phyloP scores from a whole-genome alignment of 2,888 invertebrate species.

The Drosophila phalerata region DNA sequence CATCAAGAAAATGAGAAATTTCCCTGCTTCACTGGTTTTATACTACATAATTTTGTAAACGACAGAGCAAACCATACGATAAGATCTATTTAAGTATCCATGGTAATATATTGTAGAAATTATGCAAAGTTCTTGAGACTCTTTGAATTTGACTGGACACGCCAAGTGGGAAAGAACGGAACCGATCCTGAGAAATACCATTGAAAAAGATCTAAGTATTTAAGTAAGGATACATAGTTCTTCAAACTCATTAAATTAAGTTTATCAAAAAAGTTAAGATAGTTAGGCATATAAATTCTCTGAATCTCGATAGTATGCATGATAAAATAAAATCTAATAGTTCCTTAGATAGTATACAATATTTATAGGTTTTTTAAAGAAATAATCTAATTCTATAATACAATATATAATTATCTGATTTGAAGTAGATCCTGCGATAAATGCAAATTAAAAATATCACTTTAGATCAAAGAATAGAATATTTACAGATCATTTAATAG shows the following conservation, averaged over 20 bases:
- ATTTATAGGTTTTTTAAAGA: background rate
- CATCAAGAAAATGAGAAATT: conserved; percentile 61
- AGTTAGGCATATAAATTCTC: too few relatives aligned
- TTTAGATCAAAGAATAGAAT: background rate
- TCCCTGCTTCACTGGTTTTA: conserved; percentile 69
- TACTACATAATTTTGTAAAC: conserved; percentile 57
- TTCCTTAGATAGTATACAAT: background rate
- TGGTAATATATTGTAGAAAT: conserved; percentile 37
- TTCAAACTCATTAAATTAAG: background rate
- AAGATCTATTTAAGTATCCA: conserved; percentile 38
- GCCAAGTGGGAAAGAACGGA: background rate
- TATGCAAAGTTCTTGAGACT: conserved; percentile 51
- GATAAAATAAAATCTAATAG: background rate
- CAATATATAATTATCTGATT: background rate
- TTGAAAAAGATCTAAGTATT: background rate
- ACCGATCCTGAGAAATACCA: conserved; percentile 2
- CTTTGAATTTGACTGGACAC: conserved; percentile 10
- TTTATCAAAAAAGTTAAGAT: background rate
- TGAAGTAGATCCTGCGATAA: background rate
- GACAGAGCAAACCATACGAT: conserved; percentile 28
- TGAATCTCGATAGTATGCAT: too few relatives aligned
- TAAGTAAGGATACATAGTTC: background rate
- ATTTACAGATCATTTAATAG: background rate
- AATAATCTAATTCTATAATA: too few relatives aligned
- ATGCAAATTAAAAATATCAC: background rate